Evolutionary conservation across 1,140 invertebrate genomes (phyloP).

Genomic region (Apolygus lucorum): DNA sequence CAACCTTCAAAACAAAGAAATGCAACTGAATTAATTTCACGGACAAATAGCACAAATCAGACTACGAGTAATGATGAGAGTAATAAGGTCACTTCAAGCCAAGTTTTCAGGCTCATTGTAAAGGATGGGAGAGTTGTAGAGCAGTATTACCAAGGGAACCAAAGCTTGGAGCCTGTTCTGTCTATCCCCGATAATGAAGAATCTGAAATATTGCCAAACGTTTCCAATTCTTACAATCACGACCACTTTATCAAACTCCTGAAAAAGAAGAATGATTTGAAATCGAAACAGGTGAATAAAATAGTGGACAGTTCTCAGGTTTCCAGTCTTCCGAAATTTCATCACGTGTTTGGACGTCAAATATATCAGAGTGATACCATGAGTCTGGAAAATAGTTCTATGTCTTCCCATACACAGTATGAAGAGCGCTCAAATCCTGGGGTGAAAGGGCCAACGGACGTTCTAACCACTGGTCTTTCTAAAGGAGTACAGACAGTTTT

Average conservation of each 20-base stretch:
- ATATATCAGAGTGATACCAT: constrained; percentile 35
- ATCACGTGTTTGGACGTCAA: constrained; percentile 65
- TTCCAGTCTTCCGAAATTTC: constrained; percentile 57
- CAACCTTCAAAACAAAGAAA: constrained; percentile 35
- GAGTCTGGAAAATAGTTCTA: constrained; percentile 3
- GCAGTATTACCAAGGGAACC: constrained; percentile 23
- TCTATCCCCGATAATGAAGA: constrained; percentile 17
- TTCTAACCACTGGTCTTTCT: too few species aligned
- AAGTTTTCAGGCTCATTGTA: constrained; percentile 25
- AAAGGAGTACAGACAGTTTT: constrained; percentile 26
- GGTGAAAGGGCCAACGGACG: too few species aligned
- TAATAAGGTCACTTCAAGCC: constrained; percentile 6
- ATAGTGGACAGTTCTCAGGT: constrained; percentile 25
- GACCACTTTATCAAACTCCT: constrained; percentile 24
- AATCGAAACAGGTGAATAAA: constrained; percentile 25
- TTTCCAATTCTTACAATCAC: constrained; percentile 1
- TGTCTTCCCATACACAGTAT: constrained; percentile 20
- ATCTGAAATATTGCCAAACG: background rate
- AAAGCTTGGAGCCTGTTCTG: constrained; percentile 13
- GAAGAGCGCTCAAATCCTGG: too few species aligned
- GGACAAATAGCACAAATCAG: background rate
- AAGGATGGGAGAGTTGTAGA: constrained; percentile 25
- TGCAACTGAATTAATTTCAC: background rate
- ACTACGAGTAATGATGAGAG: background rate
- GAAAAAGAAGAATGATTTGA: constrained; percentile 23